Conservation (phyloP, 2,113 vertebrate genomes). For the Motacilla alba region DNA sequence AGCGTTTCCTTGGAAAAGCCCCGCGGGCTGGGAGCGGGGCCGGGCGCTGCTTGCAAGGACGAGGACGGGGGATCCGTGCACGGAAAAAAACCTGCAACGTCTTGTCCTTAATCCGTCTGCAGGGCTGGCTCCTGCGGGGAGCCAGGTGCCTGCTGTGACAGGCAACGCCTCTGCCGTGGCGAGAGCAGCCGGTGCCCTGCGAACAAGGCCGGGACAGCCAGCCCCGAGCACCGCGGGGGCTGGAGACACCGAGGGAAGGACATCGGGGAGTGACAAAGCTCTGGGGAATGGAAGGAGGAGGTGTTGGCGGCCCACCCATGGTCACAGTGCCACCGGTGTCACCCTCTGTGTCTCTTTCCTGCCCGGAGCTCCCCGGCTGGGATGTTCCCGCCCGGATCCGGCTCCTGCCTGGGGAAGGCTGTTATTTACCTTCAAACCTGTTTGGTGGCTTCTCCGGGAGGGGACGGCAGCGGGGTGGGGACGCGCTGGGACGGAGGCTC, state of each 20-base stretch:
- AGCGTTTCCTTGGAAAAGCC: background rate
- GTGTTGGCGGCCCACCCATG: background rate
- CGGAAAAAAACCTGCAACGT: slow-evolving; percentile 29
- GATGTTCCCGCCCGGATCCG: slow-evolving; percentile 4
- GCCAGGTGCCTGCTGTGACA: slow-evolving; percentile 28
- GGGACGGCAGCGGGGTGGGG: background rate
- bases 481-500: background rate
- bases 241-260: background rate
- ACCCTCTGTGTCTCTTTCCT: accelerated
- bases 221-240: background rate
- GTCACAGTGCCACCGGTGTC: accelerated
- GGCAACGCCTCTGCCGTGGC: background rate
- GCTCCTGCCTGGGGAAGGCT: background rate
- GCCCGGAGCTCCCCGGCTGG: background rate
- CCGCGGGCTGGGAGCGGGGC: background rate
- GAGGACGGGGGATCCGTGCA: background rate
- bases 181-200: background rate
- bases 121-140: background rate
- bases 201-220: background rate
- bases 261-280: background rate
- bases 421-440: slow-evolving; percentile 66
- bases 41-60: background rate
- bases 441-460: slow-evolving; percentile 48
- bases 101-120: slow-evolving; percentile 40
- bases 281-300: background rate